Conservation (phyloP, 1,140 invertebrate species). For the Maconellicoccus hirsutus region DNA sequence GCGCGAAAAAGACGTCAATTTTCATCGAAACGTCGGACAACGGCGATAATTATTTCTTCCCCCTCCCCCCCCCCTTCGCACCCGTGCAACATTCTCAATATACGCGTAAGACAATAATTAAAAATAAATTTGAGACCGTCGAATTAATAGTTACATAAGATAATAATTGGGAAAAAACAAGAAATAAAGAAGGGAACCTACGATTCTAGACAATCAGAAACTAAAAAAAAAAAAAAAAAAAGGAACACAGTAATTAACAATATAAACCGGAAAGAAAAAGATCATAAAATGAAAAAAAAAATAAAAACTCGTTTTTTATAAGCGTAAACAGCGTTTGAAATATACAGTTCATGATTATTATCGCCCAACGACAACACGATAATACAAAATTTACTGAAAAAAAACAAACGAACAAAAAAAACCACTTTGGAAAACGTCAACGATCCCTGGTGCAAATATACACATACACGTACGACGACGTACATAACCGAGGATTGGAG, state of each 20-base stretch:
- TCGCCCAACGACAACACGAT: background rate
- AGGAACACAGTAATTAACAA: slow-evolving; percentile 9
- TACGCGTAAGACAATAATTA: background rate
- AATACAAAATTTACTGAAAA: background rate
- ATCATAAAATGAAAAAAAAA: background rate
- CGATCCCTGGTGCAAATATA: too few species aligned
- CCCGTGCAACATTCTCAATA: too few species aligned
- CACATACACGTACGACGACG: too few species aligned
- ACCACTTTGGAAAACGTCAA: background rate
- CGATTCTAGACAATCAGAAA: too few species aligned
- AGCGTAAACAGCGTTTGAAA: slow-evolving; percentile 13
- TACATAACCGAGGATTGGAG: background rate
- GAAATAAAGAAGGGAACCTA: background rate
- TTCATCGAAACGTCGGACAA: too few species aligned
- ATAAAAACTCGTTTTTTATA: background rate
- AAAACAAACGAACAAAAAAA: background rate
- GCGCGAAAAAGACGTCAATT: too few species aligned
- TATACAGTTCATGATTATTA: background rate
- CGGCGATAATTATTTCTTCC: too few species aligned
- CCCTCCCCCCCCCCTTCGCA: too few species aligned
- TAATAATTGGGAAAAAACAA: background rate
- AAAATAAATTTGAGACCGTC: background rate
- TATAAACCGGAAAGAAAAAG: background rate
- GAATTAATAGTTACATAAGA: background rate
- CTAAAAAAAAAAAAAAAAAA: background rate